Conservation (phyloP, 2,797 vertebrate species). For the Cirrhinus mrigala region DNA sequence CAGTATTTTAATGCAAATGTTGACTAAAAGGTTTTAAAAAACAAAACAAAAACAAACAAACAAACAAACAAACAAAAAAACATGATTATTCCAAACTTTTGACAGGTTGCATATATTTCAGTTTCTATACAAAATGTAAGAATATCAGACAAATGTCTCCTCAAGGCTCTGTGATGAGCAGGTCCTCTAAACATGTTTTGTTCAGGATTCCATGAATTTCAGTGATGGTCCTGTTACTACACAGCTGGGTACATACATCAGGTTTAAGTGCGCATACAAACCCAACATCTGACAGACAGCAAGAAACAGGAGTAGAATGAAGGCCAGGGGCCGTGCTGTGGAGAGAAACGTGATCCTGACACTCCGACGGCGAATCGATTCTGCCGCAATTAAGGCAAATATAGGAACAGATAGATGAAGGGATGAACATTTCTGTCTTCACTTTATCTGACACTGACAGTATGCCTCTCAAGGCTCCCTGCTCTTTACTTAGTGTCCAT, state of each 20-base stretch:
- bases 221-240: background rate
- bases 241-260: background rate
- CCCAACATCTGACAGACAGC: background rate
- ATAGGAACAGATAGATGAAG: background rate
- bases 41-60: no score
- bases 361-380: background rate
- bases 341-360: background rate
- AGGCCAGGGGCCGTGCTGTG: background rate
- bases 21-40: no score
- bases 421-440: background rate
- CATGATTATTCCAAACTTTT: no score
- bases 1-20: no score
- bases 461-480: background rate
- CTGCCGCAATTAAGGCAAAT: background rate
- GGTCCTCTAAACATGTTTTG: background rate
- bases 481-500: background rate
- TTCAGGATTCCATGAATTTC: background rate
- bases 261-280: background rate
- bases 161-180: background rate
- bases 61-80: no score
- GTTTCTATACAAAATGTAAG: background rate
- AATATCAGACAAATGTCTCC: background rate
- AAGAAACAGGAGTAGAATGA: background rate
- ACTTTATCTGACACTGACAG: background rate
- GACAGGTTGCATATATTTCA: background rate